Conservation (phyloP, 2,797 vertebrate species). For the Megaceryle alcyon region DNA sequence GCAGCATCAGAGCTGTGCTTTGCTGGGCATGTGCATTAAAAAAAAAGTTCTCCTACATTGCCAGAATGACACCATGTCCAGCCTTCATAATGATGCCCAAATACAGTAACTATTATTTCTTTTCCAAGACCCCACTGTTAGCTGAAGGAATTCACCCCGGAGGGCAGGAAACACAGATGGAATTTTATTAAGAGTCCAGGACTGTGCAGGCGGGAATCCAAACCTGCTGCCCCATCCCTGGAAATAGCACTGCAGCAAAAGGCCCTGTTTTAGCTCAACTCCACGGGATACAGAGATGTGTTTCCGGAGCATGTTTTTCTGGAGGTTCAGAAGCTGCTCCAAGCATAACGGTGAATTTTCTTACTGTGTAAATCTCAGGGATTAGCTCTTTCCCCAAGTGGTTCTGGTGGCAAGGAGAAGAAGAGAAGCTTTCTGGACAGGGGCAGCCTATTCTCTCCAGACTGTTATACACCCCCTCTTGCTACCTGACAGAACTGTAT, state of each 20-base stretch:
- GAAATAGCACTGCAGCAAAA: neutral
- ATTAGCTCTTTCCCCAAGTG: neutral
- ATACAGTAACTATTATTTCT: neutral
- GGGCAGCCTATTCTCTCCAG: neutral
- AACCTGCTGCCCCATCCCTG: neutral
- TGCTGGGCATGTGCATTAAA: neutral
- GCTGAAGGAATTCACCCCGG: neutral
- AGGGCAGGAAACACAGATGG: conserved; percentile 58
- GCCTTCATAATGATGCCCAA: neutral
- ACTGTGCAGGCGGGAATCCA: neutral
- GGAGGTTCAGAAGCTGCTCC: neutral
- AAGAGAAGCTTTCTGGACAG: neutral
- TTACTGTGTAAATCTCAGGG: neutral
- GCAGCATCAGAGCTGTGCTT: neutral
- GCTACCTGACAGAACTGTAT: neutral
- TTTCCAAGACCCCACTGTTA: conserved; percentile 27
- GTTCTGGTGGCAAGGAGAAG: neutral
- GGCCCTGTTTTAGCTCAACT: conserved; percentile 2
- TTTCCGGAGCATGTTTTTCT: neutral
- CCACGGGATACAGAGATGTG: neutral
- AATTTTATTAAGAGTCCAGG: conserved; percentile 35
- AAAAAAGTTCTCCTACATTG: neutral
- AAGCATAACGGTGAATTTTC: neutral
- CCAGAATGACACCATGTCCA: neutral
- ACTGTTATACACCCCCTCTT: neutral